phyloP scores from a whole-genome alignment of 2,797 vertebrate genomes.

The Sphenopsis melanotis region DNA sequence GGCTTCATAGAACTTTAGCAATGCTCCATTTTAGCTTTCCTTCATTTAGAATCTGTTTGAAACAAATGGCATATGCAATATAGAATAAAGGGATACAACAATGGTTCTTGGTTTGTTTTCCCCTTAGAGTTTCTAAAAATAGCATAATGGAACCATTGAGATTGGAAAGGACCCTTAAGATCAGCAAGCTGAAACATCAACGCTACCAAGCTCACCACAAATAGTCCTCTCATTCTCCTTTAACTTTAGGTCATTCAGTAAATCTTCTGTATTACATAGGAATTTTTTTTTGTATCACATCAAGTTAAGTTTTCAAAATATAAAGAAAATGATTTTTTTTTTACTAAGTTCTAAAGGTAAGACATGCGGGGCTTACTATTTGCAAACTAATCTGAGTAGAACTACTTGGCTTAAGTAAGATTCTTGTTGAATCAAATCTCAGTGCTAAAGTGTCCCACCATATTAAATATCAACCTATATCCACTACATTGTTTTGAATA shows the following conservation, averaged over 20 bases:
- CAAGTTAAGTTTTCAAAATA: background rate
- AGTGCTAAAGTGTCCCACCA: background rate
- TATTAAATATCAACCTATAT: conserved; percentile 7
- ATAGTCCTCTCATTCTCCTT: background rate
- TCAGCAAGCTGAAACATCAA: background rate
- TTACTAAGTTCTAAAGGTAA: background rate
- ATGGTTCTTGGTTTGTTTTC: background rate
- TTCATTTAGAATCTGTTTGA: background rate
- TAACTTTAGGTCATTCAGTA: background rate
- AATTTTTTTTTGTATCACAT: background rate
- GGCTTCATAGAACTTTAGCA: background rate
- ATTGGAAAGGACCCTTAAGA: background rate
- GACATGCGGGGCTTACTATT: background rate
- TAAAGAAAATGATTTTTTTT: background rate
- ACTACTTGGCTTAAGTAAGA: background rate
- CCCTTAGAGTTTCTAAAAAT: background rate
- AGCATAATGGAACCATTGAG: background rate
- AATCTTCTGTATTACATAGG: background rate
- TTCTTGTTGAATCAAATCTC: background rate
- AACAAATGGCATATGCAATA: background rate
- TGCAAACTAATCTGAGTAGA: background rate
- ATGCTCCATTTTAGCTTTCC: background rate
- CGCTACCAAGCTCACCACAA: background rate
- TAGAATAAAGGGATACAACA: background rate
- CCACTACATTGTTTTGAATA: conserved; percentile 17